Evolutionary conservation across 2,113 vertebrate species (phyloP).

Genomic region (Hippocampus zosterae): DNA sequence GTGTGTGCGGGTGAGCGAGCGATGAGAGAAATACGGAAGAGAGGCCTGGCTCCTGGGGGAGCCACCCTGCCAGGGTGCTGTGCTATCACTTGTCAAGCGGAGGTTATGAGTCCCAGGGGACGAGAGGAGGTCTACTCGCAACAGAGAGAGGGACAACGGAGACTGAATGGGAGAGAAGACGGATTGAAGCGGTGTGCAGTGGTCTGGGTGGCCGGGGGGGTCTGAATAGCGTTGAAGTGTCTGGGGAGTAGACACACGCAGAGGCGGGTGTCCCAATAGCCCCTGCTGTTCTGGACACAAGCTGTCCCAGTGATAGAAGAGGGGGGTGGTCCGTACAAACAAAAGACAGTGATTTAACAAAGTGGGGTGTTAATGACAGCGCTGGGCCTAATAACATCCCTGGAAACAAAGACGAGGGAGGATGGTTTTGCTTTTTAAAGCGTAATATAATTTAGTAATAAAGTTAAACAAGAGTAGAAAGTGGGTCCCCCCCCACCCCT

Average conservation of each 20-base stretch:
- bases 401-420: constrained; percentile 31
- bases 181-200: constrained; percentile 21
- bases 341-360: constrained; percentile 69
- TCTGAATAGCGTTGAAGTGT: constrained; percentile 54
- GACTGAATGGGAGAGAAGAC: constrained; percentile 31
- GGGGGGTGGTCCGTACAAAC: constrained; percentile 52
- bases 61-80: constrained; percentile 53
- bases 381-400: constrained; percentile 50
- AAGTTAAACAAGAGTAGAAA: constrained; percentile 1
- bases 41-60: constrained; percentile 49
- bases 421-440: constrained; percentile 22
- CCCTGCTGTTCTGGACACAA: constrained; percentile 65
- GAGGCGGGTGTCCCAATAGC: constrained; percentile 48
- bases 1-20: not conserved
- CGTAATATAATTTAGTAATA: constrained; percentile 9
- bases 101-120: constrained; percentile 61
- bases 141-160: constrained; percentile 27
- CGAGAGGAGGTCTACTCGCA: constrained; percentile 19
- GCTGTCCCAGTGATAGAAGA: constrained; percentile 50
- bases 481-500: not conserved
- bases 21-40: constrained; percentile 3
- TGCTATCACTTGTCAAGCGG: constrained; percentile 71
- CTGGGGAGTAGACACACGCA: constrained; percentile 39
- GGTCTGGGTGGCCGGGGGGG: constrained; percentile 6
- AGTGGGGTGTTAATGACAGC: constrained; percentile 66